phyloP scores from a whole-genome alignment of 2,797 vertebrate genomes.

The Capromys pilorides region DNA sequence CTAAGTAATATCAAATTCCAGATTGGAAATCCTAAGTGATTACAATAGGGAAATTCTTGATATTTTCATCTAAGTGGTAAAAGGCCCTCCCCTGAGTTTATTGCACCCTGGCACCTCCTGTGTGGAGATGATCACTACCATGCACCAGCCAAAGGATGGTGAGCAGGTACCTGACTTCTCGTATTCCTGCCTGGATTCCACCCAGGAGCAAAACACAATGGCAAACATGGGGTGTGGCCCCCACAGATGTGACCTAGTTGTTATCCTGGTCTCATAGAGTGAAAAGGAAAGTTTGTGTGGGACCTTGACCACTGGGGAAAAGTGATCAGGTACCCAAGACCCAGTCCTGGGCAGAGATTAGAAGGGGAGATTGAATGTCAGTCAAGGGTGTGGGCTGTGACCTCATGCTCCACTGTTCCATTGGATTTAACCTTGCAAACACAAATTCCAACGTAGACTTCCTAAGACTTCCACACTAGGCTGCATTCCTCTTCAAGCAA shows the following conservation, averaged over 20 bases:
- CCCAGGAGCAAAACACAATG: not conserved
- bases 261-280: not conserved
- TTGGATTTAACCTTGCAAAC: not conserved
- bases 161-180: not conserved
- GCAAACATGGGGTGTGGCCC: not conserved
- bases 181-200: fast-evolving
- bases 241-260: not conserved
- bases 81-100: not conserved
- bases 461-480: not conserved
- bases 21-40: not conserved
- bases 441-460: conserved; percentile 21
- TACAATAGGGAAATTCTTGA: conserved; percentile 1
- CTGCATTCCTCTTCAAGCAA: conserved; percentile 15
- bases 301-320: not conserved
- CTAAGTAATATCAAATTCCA: not conserved
- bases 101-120: not conserved
- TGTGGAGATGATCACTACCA: not conserved
- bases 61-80: not conserved
- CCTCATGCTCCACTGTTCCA: not conserved
- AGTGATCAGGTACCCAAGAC: not conserved
- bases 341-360: not conserved
- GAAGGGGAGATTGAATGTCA: not conserved
- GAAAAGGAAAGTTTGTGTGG: not conserved
- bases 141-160: not conserved
- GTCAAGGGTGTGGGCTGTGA: not conserved